Evolutionary conservation across 2,888 invertebrate genomes (phyloP), one percentile per base, ranked within the genome.

Genomic region (Laothoe populi): DNA sequence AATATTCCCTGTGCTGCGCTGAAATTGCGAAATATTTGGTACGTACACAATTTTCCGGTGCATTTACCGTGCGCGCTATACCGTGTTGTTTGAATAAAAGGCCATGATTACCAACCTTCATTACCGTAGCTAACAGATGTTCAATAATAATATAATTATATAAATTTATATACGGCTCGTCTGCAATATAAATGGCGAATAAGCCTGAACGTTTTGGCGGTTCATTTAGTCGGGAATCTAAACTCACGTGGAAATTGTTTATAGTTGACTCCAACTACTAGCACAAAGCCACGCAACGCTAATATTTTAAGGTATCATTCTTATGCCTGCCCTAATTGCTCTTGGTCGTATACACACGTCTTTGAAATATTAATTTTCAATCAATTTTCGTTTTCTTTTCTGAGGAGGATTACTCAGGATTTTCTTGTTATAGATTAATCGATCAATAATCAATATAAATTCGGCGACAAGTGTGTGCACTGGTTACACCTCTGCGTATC

Each of bases 11-110:
- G 63, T 60, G 59, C 62, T 60, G 48, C 49, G 53, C 66, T 69
- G 66, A 70, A 70, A 67, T 64, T 31, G 63, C 63, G 60, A 66
- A 68, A 71, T 73, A 71, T 71, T 70, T 63, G 63, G 60, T 62
- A 67, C 57, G 57, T 16, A 48, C 11, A 65, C 61, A n/a, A 64
- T 67, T 68, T 70, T 68, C 63, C 66, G 60, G 63, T 64, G 61
- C 67, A 72, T 72, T 72, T 68, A 64, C 61, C 63, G 59, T 59
- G 60, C 57, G 60, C 26, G 69, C 60, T 61, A 63, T 64, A 61
- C 53, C 64, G 60, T 64, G 63, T 46, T 57, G 59, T 57, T 57
- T 53, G 62, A 66, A 64, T 63, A 64, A 66, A 68, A 66, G 61
- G 49, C 64, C 57, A 48, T 65, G 63, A 68, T 66, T 64, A 63